phyloP scores from a whole-genome alignment of 23 tunicate species.

The Styela clava region DNA sequence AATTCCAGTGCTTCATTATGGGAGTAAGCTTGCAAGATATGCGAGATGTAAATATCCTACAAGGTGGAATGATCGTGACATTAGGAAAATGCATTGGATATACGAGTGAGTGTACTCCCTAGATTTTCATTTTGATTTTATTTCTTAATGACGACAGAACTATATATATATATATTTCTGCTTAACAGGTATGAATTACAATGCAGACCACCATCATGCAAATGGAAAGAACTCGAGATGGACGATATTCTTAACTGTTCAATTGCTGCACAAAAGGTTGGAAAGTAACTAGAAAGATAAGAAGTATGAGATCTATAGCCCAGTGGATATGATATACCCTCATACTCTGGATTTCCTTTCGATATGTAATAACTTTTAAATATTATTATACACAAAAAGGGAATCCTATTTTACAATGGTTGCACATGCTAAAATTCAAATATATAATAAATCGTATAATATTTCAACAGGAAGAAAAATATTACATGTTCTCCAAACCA shows the following conservation, averaged over 20 bases:
- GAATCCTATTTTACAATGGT: no score
- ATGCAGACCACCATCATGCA: conserved; percentile 9
- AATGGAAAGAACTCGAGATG: neutral
- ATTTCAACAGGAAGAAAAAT: neutral
- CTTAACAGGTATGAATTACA: conserved; percentile 9
- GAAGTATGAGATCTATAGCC: no score
- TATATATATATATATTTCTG: no score
- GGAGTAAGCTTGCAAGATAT: neutral
- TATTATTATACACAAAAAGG: no score
- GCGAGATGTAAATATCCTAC: conserved; percentile 5
- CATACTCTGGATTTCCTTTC: no score
- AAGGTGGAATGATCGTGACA: neutral
- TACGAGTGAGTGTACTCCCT: conserved; percentile 18
- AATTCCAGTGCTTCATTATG: neutral
- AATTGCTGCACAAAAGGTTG: neutral
- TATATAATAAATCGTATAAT: no score
- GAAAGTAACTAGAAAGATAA: no score
- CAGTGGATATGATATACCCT: no score
- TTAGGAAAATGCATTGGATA: neutral
- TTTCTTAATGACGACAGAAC: no score
- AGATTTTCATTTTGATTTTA: no score
- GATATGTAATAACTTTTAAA: no score
- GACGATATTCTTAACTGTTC: conserved; percentile 7
- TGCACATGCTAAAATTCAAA: no score
- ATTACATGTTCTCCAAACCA: neutral